Conservation (phyloP, 2,797 vertebrate species). For the Dryobates pubescens region DNA sequence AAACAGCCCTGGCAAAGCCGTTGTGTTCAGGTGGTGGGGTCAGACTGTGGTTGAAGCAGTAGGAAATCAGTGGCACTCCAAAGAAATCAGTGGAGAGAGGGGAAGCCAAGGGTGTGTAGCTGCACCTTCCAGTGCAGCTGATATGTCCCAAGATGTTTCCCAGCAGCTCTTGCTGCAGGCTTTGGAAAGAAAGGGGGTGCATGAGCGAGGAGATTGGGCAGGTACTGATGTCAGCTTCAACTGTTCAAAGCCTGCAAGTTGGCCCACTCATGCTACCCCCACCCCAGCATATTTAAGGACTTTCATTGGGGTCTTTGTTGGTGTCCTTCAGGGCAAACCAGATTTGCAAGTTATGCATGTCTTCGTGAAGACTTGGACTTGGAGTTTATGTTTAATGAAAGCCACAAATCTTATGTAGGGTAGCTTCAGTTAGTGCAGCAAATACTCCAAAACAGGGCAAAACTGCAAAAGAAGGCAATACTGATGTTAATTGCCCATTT, state of each 20-base stretch:
- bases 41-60: not conserved
- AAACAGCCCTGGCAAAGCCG: accelerated
- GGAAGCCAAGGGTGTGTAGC: not conserved
- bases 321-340: not conserved
- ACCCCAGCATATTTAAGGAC: not conserved
- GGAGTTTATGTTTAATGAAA: constrained; percentile 11
- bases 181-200: not conserved
- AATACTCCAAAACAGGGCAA: not conserved
- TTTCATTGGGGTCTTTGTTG: not conserved
- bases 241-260: not conserved
- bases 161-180: not conserved
- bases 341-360: not conserved
- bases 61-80: not conserved
- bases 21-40: not conserved
- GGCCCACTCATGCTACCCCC: not conserved
- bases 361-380: not conserved
- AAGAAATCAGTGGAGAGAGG: not conserved
- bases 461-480: not conserved
- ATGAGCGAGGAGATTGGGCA: not conserved
- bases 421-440: not conserved
- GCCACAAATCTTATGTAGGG: not conserved
- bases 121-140: not conserved
- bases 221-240: not conserved
- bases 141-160: not conserved
- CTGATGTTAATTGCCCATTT: not conserved